Conservation (phyloP, 2,113 vertebrate genomes). For the Austrofundulus limnaeus region DNA sequence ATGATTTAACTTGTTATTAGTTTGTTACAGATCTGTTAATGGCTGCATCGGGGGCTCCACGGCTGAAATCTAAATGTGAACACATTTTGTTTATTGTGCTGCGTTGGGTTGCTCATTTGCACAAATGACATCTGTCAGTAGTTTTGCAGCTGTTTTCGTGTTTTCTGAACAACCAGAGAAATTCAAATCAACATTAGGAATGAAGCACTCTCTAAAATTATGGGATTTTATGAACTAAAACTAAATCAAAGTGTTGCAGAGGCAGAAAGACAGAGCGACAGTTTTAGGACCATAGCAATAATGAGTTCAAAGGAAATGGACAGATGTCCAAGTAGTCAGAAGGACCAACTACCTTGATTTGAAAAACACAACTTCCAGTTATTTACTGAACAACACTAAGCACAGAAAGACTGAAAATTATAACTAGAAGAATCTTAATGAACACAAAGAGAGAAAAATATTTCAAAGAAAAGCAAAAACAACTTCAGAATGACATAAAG, state of each 20-base stretch:
- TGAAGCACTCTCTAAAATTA: not conserved
- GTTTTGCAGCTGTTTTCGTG: not conserved
- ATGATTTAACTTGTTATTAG: not conserved
- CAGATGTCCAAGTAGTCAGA: not conserved
- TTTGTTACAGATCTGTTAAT: not conserved
- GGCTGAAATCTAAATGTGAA: not conserved
- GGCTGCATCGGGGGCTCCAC: not conserved
- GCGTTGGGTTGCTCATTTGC: not conserved
- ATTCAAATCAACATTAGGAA: not conserved
- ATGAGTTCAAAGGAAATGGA: not conserved
- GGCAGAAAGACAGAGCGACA: not conserved
- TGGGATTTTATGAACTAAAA: not conserved
- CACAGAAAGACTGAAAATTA: not conserved
- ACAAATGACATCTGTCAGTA: not conserved
- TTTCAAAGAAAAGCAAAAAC: not conserved
- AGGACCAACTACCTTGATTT: not conserved
- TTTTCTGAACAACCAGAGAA: not conserved
- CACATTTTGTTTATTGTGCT: not conserved
- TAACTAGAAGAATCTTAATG: not conserved
- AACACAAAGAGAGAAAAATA: not conserved
- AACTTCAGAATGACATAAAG: no score
- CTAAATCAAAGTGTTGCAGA: not conserved
- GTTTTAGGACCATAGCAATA: not conserved
- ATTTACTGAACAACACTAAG: not conserved
- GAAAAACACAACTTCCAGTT: not conserved